Conservation (phyloP, 2,888 invertebrate species). For the Thereva unica region DNA sequence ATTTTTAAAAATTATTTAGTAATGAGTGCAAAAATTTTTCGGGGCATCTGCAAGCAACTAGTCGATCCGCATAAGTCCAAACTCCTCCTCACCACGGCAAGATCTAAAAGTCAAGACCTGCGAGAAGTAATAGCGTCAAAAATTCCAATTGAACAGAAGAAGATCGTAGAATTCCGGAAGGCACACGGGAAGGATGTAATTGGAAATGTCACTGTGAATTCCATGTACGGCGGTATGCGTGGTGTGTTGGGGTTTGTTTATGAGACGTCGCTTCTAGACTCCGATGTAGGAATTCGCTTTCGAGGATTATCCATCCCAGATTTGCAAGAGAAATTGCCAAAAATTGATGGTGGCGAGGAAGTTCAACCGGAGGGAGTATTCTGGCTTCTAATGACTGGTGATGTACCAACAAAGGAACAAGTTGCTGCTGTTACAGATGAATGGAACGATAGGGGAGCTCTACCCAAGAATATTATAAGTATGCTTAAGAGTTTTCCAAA, state of each 20-base stretch:
- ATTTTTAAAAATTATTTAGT: no score
- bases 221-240: constrained; percentile 83
- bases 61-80: no score
- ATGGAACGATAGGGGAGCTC: constrained; percentile 67
- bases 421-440: constrained; percentile 68
- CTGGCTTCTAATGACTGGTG: constrained; percentile 83
- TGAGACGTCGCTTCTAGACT: constrained; percentile 84
- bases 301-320: constrained; percentile 63
- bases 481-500: constrained; percentile 76
- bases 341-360: constrained; percentile 72
- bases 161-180: not conserved
- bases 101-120: not conserved
- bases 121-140: not conserved
- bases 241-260: constrained; percentile 84
- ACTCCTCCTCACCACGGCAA: no score
- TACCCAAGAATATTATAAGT: constrained; percentile 75
- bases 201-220: not conserved
- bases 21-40: no score
- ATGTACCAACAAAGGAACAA: constrained; percentile 77
- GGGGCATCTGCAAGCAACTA: no score
- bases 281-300: constrained; percentile 87
- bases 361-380: constrained; percentile 86
- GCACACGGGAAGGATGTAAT: not conserved
- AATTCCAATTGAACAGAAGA: not conserved
- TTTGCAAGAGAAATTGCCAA: constrained; percentile 79